Evolutionary conservation across 2,113 vertebrate genomes (phyloP).

Genomic region (Mustelus asterias): DNA sequence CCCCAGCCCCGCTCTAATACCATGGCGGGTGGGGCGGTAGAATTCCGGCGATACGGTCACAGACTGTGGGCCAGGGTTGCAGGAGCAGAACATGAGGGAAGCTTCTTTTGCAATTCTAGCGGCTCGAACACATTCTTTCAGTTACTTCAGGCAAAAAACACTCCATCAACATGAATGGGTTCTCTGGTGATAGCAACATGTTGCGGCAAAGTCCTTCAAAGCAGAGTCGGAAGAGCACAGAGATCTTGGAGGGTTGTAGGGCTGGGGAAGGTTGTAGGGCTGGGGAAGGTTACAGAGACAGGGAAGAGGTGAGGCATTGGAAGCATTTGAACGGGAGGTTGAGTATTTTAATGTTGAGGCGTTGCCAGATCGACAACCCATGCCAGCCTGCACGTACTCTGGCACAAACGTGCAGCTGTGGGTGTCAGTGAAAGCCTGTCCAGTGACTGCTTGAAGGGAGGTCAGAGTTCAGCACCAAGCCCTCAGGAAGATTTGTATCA

Average conservation of each 20-base stretch:
- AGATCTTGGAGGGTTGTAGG: neutral
- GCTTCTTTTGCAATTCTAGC: neutral
- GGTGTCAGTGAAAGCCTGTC: neutral
- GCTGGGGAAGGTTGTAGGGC: neutral
- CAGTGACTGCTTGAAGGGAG: neutral
- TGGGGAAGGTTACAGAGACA: neutral
- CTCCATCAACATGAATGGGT: neutral
- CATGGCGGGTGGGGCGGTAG: too few species aligned
- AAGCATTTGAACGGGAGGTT: neutral
- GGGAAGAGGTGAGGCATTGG: too few species aligned
- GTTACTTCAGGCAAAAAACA: neutral
- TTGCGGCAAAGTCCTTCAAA: neutral
- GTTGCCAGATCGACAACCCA: neutral
- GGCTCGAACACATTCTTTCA: neutral
- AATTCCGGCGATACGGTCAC: neutral
- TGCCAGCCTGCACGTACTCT: neutral
- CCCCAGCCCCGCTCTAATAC: too few species aligned
- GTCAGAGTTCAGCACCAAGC: neutral
- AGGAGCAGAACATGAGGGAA: neutral
- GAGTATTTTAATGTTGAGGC: neutral
- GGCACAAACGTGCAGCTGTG: neutral
- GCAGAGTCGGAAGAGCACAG: neutral
- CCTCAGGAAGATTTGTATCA: neutral
- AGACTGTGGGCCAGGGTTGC: neutral
- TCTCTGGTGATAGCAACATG: neutral